Percentiles rank a stretch among this genome's conserved stretches.
These are phyloP conservation scores for Pseudochaenichthys georgianus DNA, from an alignment of 2,797 vertebrate genomes.

Conservation along the genomic window DNA sequence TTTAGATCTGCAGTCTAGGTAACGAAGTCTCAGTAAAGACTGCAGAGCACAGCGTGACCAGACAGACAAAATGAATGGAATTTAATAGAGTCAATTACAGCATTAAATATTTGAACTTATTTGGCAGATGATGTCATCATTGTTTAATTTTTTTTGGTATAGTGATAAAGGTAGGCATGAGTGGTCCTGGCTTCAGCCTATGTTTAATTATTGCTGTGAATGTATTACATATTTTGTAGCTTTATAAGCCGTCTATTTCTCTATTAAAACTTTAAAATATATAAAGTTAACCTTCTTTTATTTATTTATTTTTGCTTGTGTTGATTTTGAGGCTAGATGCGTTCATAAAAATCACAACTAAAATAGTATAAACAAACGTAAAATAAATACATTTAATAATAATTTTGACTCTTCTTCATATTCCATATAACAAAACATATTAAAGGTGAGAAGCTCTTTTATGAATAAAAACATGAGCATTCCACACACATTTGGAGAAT, in stretches of 20 bases:
- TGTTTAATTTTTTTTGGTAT: background rate
- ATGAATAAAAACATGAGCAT: background rate
- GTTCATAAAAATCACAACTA: background rate
- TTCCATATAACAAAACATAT: too few relatives aligned
- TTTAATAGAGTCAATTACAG: background rate
- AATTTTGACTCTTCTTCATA: background rate
- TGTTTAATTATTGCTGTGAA: background rate
- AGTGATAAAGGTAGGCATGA: background rate
- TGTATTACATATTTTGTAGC: background rate
- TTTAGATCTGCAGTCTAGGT: constrained; percentile 33
- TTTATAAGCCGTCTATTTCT: background rate
- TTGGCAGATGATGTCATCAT: background rate
- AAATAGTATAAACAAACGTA: background rate
- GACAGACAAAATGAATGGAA: constrained; percentile 23
- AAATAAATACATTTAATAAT: background rate
- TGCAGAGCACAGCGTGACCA: background rate
- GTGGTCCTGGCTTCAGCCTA: background rate
- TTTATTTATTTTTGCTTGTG: background rate
- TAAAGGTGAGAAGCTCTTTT: background rate
- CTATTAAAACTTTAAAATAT: background rate
- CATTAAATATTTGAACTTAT: background rate
- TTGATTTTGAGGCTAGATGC: background rate
- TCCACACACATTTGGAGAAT: constrained; percentile 29
- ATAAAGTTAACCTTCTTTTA: background rate
- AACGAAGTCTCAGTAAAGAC: constrained; percentile 44